Conservation (phyloP, 2,888 invertebrate genomes). For the Scaptomyza cyrtandrae region DNA sequence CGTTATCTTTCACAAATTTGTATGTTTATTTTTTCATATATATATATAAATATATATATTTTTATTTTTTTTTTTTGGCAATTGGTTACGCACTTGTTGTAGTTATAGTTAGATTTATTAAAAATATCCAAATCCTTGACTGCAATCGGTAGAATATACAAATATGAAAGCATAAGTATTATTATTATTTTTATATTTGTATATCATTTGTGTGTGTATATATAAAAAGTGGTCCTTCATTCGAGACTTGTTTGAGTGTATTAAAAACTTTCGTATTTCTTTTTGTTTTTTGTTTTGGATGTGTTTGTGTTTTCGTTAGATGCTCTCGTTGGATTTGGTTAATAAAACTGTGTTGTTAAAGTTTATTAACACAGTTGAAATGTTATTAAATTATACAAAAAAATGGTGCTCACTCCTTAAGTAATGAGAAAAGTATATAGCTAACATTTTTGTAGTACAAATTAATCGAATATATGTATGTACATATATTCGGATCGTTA, state of each 20-base stretch:
- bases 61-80: conserved; percentile 57
- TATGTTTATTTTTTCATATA: not conserved
- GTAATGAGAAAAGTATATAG: conserved; percentile 37
- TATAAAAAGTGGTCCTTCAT: conserved; percentile 79
- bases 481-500: conserved; percentile 15
- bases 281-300: not conserved
- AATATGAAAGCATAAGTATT: conserved; percentile 40
- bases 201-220: conserved; percentile 36
- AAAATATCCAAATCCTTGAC: conserved; percentile 77
- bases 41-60: conserved; percentile 7
- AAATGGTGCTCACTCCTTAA: conserved; percentile 20
- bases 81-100: conserved; percentile 71
- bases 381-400: conserved; percentile 43
- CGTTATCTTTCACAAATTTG: not conserved
- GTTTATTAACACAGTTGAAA: conserved; percentile 47
- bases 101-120: conserved; percentile 37
- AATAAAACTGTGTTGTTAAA: conserved; percentile 55
- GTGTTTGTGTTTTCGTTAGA: conserved; percentile 25
- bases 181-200: conserved; percentile 1
- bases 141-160: conserved; percentile 71
- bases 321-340: conserved; percentile 42
- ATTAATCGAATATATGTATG: conserved; percentile 4
- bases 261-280: conserved; percentile 60
- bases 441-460: conserved; percentile 26
- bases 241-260: conserved; percentile 69